phyloP scores from a whole-genome alignment of 2,888 invertebrate genomes.

The Nomada ferruginata region DNA sequence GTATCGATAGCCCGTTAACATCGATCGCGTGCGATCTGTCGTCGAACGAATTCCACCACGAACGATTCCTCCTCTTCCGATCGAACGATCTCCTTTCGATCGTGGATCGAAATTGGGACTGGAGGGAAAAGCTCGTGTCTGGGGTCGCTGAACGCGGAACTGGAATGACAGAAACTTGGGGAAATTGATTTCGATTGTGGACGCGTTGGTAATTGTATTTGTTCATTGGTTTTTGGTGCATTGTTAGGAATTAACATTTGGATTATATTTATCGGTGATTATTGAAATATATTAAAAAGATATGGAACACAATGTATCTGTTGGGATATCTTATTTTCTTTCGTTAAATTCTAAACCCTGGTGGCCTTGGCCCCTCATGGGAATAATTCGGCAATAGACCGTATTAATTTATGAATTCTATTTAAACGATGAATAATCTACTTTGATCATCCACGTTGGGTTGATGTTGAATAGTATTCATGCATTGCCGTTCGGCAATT shows the following conservation, averaged over 20 bases:
- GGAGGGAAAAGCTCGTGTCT: slow-evolving; percentile 7
- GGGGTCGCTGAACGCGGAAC: slow-evolving; percentile 28
- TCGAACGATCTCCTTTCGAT: not conserved
- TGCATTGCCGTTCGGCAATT: no score
- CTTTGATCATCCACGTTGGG: no score
- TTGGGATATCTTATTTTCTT: no score
- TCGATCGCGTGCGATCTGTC: slow-evolving; percentile 51
- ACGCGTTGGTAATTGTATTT: not conserved
- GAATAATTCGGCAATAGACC: no score
- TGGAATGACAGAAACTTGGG: not conserved
- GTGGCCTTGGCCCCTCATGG: no score
- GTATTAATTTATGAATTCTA: no score
- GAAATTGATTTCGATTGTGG: slow-evolving; percentile 15
- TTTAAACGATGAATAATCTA: no score
- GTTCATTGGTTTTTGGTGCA: not conserved
- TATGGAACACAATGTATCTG: no score
- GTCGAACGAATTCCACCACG: slow-evolving; percentile 46
- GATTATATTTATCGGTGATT: not conserved
- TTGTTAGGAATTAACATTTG: not conserved
- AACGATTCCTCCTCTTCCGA: not conserved
- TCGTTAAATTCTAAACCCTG: no score
- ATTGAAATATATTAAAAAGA: no score
- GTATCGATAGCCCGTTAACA: slow-evolving; percentile 65
- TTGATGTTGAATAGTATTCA: no score
- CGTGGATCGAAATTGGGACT: not conserved